Percentiles rank a stretch among this genome's conserved stretches.
phyloP scores from a whole-genome alignment of 1,140 invertebrate species.

The Galendromus occidentalis region DNA sequence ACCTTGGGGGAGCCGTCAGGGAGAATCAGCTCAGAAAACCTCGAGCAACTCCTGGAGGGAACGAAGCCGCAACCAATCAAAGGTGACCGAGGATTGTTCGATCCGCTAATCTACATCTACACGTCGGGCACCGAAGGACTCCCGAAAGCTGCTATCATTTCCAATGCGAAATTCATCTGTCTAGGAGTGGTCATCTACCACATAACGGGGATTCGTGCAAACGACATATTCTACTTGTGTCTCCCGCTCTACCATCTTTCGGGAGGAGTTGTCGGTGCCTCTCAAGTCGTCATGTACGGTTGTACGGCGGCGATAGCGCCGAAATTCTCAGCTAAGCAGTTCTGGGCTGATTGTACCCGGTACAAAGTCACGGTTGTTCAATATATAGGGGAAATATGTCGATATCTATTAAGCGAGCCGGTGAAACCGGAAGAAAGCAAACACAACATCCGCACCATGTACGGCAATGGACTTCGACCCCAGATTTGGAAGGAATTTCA shows the following conservation, averaged over 20 bases:
- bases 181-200: slow-evolving; percentile 13
- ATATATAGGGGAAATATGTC: slow-evolving; percentile 95
- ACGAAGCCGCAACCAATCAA: neutral
- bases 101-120: slow-evolving; percentile 48
- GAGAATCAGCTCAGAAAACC: neutral
- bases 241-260: slow-evolving; percentile 85
- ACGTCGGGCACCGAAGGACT: slow-evolving; percentile 79
- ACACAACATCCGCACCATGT: slow-evolving; percentile 42
- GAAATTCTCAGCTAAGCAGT: slow-evolving; percentile 88
- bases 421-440: slow-evolving; percentile 48
- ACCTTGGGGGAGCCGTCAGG: neutral
- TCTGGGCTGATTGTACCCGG: slow-evolving; percentile 82
- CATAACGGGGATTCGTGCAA: slow-evolving; percentile 33
- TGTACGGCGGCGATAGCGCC: slow-evolving; percentile 59
- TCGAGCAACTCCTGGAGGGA: neutral
- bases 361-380: slow-evolving; percentile 81
- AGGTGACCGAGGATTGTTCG: neutral
- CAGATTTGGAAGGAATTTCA: slow-evolving; percentile 37
- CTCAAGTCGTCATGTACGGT: slow-evolving; percentile 64
- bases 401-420: slow-evolving; percentile 71
- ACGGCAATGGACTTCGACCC: slow-evolving; percentile 36
- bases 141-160: slow-evolving; percentile 67
- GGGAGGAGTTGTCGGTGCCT: slow-evolving; percentile 61
- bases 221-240: slow-evolving; percentile 66
- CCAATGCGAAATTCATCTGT: slow-evolving; percentile 6